Evolutionary conservation across 2,797 vertebrate genomes (phyloP).

Genomic region (Cirrhinus molitorella): DNA sequence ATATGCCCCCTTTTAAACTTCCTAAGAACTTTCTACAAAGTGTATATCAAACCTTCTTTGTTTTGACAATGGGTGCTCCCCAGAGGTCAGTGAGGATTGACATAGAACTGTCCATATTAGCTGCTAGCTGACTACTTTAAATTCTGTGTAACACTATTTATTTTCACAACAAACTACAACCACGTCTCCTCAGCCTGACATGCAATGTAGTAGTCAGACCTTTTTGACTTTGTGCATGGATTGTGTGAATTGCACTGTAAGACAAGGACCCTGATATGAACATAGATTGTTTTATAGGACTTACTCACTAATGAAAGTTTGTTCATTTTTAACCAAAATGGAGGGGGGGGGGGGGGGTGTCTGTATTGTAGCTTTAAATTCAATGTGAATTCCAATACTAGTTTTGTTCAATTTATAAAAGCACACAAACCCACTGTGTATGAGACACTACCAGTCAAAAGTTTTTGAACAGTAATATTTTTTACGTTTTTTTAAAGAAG

Average conservation of each 20-base stretch:
- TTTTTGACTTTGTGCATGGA: neutral
- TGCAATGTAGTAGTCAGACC: neutral
- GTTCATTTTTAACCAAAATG: neutral
- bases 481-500: too few species aligned
- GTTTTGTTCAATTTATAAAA: neutral
- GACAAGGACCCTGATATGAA: neutral
- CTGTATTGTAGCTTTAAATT: neutral
- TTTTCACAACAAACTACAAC: neutral
- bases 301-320: neutral
- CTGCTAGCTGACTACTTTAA: neutral
- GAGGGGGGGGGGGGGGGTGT: too few species aligned
- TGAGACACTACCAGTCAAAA: neutral
- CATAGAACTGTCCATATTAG: neutral
- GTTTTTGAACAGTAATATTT: too few species aligned
- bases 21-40: neutral
- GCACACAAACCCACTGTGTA: neutral
- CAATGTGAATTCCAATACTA: neutral
- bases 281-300: neutral
- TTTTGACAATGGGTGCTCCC: neutral
- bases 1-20: neutral
- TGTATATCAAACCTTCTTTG: neutral
- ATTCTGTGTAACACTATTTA: neutral
- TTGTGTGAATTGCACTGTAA: neutral
- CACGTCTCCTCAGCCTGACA: neutral
- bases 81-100: neutral